Base-by-base conservation (phyloP, 2,797 vertebrate genomes). In the Paramormyrops hopkinsi region DNA sequence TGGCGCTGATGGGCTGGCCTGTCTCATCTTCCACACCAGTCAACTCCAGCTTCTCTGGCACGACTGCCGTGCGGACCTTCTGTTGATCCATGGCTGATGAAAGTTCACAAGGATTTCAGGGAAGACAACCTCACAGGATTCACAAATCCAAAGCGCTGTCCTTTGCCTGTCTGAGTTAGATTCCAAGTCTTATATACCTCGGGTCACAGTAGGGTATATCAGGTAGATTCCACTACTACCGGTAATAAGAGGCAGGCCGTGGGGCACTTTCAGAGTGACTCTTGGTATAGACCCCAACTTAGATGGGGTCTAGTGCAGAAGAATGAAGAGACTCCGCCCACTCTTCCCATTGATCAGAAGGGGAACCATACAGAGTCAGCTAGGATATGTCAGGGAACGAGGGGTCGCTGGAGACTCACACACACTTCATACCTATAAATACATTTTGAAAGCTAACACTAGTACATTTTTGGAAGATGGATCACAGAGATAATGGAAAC, bases 11-110 rank as follows among this genome's bases (percentile, higher is more conserved):
- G 44, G 96, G 96, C 51, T 98, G 96, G 0, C 97, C 98, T 12
- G 96, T 96, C 19, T 97, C 97, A 11, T 99, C 97, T 93, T 98
- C 97, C 0, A 97, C 93, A 0, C 95, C 94, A 0, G 97, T 90
- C 86, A 96, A 93, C 91, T 96, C 94, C 94, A 95, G 92, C 93
- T 95, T 95, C 92, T 95, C 94, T 85, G 93, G 93, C 76, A 92
- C 89, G 0, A 92, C 93, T 0, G 93, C 89, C 0, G 89, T 91
- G 84, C 89, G 92, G 33, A 91, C 90, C 90, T 94, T 95, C 92
- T 92, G 92, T 90, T 62, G 95, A 92, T 93, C 95, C 95, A 93
- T 95, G 51, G 33, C 84, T 19, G 76, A 86, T 22, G 88, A 90
- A 92, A 88, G 62, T 84, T 53, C 76, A 69, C 14, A 48, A 44